Evolutionary conservation across 2,797 vertebrate species (phyloP), one percentile per base, ranked within the genome.

Genomic region (Manis pentadactyla): DNA sequence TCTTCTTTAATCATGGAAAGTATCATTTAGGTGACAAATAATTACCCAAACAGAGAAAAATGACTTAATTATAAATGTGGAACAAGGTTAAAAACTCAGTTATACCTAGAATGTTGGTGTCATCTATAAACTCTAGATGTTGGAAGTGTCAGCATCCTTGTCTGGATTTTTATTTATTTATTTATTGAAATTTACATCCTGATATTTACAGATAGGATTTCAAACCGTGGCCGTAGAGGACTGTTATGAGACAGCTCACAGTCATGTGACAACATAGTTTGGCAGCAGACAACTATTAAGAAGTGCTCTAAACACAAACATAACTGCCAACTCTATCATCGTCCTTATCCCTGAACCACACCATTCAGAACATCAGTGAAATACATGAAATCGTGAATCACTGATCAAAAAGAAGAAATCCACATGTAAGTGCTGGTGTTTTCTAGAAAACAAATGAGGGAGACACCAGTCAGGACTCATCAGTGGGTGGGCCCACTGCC

Each of bases 1-100:
- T 95, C 23, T 89, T 57, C 13, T 81, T 87, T 81, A 55, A 87
- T 61, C 37, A 25, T 59, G 49, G 29, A 49, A 83, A 89, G 4
- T 63, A 61, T 42, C 14, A 63, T 85, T 74, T 93, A 78, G 31
- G 4, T 63, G 90, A 92, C 14, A 93, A 49, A 34, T 39, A 42
- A 88, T 87, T 79, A 77, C 4, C 7, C 9, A 49, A 2, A 27
- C 15, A 15, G 63, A 51, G 18, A 86, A 94, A 66, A 74, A 53
- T 23, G 55, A 15, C 29, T 91, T 85, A 71, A 92, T n/a, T 59
- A 55, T 29, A 85, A 86, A 87, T 25, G 12, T 23, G 37, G 86
- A 61, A 75, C 25, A 73, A 68, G 75, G 51, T 78, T 39, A 71
- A 66, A 95, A 69, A 18, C 7, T 73, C 39, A 17, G 13, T 49